Evolutionary conservation across 1,140 invertebrate species (phyloP).

Genomic region (Lordiphosa mommai): DNA sequence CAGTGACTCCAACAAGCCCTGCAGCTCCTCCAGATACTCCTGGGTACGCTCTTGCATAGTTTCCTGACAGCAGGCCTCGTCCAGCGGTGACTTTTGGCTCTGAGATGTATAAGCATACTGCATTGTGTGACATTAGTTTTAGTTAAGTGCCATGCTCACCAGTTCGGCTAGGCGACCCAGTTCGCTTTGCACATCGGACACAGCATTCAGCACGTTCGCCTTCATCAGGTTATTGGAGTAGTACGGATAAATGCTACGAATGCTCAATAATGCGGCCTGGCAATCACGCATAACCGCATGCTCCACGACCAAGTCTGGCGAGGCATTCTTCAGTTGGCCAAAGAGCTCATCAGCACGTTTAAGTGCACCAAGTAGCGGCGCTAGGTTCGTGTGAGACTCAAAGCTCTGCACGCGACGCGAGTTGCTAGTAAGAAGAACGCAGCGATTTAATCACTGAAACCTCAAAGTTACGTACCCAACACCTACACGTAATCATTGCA

Average conservation of each 20-base stretch:
- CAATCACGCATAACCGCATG: constrained; percentile 58
- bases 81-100: constrained; percentile 57
- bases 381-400: constrained; percentile 72
- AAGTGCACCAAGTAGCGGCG: constrained; percentile 59
- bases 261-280: constrained; percentile 54
- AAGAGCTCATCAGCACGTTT: constrained; percentile 74
- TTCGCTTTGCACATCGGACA: constrained; percentile 73
- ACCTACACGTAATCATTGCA: constrained; percentile 72
- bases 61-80: constrained; percentile 74
- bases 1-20: constrained; percentile 55
- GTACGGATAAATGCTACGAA: constrained; percentile 73
- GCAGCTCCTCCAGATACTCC: constrained; percentile 64
- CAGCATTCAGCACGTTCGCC: constrained; percentile 67
- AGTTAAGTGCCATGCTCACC: constrained; percentile 15
- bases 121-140: not conserved
- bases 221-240: constrained; percentile 75
- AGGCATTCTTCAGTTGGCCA: constrained; percentile 38
- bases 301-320: constrained; percentile 56
- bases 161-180: constrained; percentile 59
- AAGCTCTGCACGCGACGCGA: constrained; percentile 73
- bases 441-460: not conserved
- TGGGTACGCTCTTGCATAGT: constrained; percentile 61
- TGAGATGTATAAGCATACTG: constrained; percentile 67
- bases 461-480: not conserved
- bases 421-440: constrained; percentile 36